A percentile compares a stretch with the other conserved stretches of the same genome.
Evolutionary conservation across 2,888 invertebrate species (phyloP).

Genomic region (Sialis lutaria): DNA sequence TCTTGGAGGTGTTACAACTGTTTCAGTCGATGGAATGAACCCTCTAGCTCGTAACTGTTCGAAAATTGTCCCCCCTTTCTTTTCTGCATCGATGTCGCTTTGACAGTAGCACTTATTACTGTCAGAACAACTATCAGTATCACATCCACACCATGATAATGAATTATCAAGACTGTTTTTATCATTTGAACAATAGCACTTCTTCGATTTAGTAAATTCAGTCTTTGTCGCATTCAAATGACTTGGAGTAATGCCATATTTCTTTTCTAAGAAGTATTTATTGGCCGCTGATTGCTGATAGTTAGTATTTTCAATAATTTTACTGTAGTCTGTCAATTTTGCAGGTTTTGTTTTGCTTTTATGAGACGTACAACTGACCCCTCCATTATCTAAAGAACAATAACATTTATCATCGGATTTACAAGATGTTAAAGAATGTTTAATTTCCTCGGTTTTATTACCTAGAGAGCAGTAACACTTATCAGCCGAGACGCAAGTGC

Average conservation of each 20-base stretch:
- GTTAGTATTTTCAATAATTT: neutral
- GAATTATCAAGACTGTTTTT: constrained; percentile 5
- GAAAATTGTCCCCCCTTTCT: constrained; percentile 20
- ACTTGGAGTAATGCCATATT: neutral
- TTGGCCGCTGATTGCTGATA: neutral
- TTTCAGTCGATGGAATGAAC: constrained; percentile 23
- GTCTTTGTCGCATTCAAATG: neutral
- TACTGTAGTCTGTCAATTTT: neutral
- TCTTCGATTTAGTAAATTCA: neutral
- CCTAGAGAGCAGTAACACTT: constrained; percentile 73
- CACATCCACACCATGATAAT: constrained; percentile 52
- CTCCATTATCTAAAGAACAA: constrained; percentile 35
- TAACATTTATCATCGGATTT: constrained; percentile 41
- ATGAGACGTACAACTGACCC: constrained; percentile 7
- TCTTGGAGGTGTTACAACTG: constrained; percentile 11
- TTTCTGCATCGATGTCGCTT: constrained; percentile 16
- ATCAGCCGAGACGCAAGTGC: constrained; percentile 56
- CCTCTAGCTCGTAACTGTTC: constrained; percentile 32
- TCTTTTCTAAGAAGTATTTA: neutral
- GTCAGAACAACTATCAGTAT: constrained; percentile 74
- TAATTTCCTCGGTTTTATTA: constrained; percentile 27
- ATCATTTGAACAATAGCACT: constrained; percentile 4
- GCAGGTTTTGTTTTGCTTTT: neutral
- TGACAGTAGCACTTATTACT: constrained; percentile 78
- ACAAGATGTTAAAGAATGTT: constrained; percentile 22